These are phyloP conservation scores for Neodiprion pinetum DNA, from an alignment of 1,140 invertebrate genomes.

Conservation along the genomic window DNA sequence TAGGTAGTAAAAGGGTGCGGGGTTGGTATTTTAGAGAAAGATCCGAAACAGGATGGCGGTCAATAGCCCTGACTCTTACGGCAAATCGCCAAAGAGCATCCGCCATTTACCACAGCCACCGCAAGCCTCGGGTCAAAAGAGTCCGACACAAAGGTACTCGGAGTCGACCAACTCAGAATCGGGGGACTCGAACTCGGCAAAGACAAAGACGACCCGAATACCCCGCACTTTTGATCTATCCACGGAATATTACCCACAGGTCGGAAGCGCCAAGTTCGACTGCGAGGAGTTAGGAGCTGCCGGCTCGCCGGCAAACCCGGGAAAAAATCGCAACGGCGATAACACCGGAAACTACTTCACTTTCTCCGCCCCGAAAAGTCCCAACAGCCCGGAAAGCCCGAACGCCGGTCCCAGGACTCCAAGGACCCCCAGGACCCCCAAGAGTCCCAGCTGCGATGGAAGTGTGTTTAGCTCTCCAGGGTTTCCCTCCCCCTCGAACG, in stretches of 20 bases:
- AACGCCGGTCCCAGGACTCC: constrained; percentile 30
- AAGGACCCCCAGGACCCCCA: constrained; percentile 29
- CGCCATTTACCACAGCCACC: constrained; percentile 33
- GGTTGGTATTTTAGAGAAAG: not conserved
- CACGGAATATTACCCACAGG: constrained; percentile 41
- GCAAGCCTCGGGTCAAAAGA: not conserved
- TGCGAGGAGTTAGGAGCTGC: constrained; percentile 40
- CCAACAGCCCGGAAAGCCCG: constrained; percentile 11
- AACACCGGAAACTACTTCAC: not conserved
- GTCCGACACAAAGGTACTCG: constrained; percentile 29
- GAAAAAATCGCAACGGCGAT: too few relatives aligned
- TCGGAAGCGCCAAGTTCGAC: constrained; percentile 46
- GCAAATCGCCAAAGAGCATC: constrained; percentile 35
- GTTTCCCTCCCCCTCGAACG: constrained; percentile 31
- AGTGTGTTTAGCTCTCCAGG: not conserved
- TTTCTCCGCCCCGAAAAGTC: constrained; percentile 11
- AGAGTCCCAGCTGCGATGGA: constrained; percentile 34
- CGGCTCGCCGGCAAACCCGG: constrained; percentile 10
- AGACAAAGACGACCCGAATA: constrained; percentile 40
- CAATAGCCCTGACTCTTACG: constrained; percentile 34
- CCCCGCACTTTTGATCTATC: constrained; percentile 51
- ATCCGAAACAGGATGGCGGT: constrained; percentile 28
- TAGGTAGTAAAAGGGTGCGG: not conserved
- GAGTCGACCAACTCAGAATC: constrained; percentile 25
- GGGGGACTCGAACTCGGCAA: not conserved